phyloP scores from a whole-genome alignment of 2,797 vertebrate species.

The Anguilla anguilla region DNA sequence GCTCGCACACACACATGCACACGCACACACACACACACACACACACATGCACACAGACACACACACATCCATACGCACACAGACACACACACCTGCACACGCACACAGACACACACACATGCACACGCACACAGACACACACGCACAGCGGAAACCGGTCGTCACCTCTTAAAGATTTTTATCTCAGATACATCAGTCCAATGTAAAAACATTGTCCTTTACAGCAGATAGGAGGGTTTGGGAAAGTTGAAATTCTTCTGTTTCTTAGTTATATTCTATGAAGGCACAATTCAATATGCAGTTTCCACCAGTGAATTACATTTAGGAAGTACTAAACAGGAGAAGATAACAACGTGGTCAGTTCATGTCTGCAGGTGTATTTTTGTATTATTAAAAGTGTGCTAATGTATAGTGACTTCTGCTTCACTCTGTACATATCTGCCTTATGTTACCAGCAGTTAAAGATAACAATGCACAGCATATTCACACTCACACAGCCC shows the following conservation, averaged over 20 bases:
- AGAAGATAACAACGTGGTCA: neutral
- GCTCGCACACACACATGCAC: slow-evolving; percentile 49
- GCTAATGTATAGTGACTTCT: neutral
- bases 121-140: slow-evolving; percentile 36
- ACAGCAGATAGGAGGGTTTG: neutral
- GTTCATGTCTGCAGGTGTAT: neutral
- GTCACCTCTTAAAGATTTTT: neutral
- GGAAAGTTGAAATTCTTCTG: neutral
- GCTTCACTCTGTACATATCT: neutral
- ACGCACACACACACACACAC: slow-evolving; percentile 26
- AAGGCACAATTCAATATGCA: slow-evolving; percentile 1
- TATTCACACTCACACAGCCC: neutral
- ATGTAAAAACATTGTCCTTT: neutral
- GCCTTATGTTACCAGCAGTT: slow-evolving; percentile 8
- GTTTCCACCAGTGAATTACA: neutral
- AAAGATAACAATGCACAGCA: neutral
- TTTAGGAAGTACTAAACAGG: neutral
- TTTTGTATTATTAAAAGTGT: neutral
- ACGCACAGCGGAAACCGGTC: neutral
- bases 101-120: slow-evolving; percentile 50
- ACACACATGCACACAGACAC: slow-evolving; percentile 33
- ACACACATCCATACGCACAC: slow-evolving; percentile 47
- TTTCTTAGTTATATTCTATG: neutral
- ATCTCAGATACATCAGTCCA: neutral
- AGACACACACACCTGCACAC: slow-evolving; percentile 51